Conservation (phyloP, 2,888 invertebrate genomes). For the Papilio demoleus region DNA sequence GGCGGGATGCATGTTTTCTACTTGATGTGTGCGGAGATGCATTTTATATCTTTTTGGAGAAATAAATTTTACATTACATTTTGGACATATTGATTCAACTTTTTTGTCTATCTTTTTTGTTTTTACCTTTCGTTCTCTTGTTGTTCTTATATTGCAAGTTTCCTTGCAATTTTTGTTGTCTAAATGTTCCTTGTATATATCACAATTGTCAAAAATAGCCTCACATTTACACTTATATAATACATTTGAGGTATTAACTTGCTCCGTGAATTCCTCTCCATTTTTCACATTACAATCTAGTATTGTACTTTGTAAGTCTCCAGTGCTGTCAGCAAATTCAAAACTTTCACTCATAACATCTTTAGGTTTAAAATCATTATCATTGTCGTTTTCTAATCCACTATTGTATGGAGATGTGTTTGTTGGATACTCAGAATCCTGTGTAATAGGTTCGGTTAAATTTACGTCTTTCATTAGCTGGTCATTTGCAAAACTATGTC, state of each 20-base stretch:
- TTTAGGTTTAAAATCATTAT: constrained; percentile 39
- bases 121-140: constrained; percentile 15
- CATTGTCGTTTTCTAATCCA: constrained; percentile 34
- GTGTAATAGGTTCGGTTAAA: constrained; percentile 33
- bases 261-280: constrained; percentile 41
- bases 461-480: constrained; percentile 34
- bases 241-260: constrained; percentile 39
- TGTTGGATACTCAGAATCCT: constrained; percentile 26
- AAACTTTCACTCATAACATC: constrained; percentile 38
- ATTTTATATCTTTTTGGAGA: constrained; percentile 46
- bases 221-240: constrained; percentile 47
- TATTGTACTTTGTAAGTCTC: constrained; percentile 38
- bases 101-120: constrained; percentile 38
- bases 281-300: constrained; percentile 39
- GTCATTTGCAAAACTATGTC: constrained; percentile 35
- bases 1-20: constrained; percentile 38
- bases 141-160: constrained; percentile 43
- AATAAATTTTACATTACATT: constrained; percentile 41
- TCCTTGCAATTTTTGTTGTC: constrained; percentile 48
- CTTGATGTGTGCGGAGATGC: constrained; percentile 49
- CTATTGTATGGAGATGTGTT: constrained; percentile 24
- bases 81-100: constrained; percentile 32
- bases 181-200: constrained; percentile 48
- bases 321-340: constrained; percentile 44
- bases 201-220: constrained; percentile 44